Percentiles rank a stretch among this genome's conserved stretches.
phyloP scores from a whole-genome alignment of 2,797 vertebrate species.

The Botia almorhae region DNA sequence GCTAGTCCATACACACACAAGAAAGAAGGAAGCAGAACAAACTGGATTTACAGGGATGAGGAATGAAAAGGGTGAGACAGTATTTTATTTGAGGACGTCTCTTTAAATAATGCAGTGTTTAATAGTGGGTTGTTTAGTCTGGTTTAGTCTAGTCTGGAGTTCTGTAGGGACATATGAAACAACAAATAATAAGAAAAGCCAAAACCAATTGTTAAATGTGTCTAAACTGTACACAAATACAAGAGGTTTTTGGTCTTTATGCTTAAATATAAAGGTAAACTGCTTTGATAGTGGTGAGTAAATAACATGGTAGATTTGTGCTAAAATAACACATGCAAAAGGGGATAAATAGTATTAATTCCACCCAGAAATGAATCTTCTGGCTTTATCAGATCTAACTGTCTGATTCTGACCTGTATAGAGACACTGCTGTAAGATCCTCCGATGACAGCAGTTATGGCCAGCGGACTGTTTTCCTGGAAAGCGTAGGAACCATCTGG shows the following conservation, averaged over 20 bases:
- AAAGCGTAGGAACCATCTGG: conserved; percentile 95
- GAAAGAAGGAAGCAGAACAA: conserved; percentile 39
- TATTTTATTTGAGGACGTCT: conserved; percentile 23
- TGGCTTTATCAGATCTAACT: neutral
- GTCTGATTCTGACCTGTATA: conserved; percentile 87
- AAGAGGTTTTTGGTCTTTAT: neutral
- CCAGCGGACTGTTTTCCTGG: conserved; percentile 92
- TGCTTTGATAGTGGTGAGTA: too few species aligned
- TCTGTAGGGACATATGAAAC: conserved; percentile 19
- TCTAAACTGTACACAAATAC: conserved; percentile 14
- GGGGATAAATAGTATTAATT: too few species aligned
- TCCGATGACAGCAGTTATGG: conserved; percentile 93
- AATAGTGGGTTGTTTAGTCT: conserved; percentile 37
- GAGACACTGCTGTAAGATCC: conserved; percentile 98
- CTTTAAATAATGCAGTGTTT: conserved; percentile 60
- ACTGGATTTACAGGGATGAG: conserved; percentile 42
- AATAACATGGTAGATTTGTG: too few species aligned
- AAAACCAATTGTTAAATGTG: conserved; percentile 10
- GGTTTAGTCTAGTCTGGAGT: too few species aligned
- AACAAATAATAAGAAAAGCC: conserved; percentile 31
- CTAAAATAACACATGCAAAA: too few species aligned
- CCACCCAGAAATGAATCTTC: neutral
- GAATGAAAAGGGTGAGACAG: conserved; percentile 24
- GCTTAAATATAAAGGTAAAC: neutral
- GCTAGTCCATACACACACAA: conserved; percentile 55